Conservation (phyloP, 2,113 vertebrate species). For the Herpetotheres cachinnans region DNA sequence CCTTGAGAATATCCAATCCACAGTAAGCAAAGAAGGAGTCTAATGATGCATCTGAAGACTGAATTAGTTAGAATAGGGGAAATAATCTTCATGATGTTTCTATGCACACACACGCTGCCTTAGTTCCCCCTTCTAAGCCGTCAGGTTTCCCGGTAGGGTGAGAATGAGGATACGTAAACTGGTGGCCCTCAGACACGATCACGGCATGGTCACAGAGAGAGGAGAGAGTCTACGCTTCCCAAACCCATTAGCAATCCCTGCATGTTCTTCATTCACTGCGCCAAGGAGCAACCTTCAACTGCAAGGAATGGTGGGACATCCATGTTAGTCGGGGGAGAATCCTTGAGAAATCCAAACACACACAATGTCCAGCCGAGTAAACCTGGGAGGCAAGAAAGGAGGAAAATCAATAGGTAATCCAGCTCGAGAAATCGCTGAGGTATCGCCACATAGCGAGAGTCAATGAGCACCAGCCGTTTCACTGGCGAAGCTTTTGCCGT, state of each 20-base stretch:
- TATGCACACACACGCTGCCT: conserved; percentile 76
- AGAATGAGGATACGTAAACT: conserved; percentile 79
- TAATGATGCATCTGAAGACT: conserved; percentile 84
- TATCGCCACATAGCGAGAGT: conserved; percentile 68
- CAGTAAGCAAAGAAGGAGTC: conserved; percentile 87
- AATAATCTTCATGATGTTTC: conserved; percentile 94
- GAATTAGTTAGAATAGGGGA: conserved; percentile 82
- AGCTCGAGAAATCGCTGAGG: conserved; percentile 61
- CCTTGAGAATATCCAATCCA: conserved; percentile 92
- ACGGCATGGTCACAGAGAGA: conserved; percentile 91
- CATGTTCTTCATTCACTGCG: conserved; percentile 95
- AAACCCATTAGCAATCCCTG: conserved; percentile 89
- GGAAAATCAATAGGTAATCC: conserved; percentile 77
- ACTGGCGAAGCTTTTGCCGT: conserved; percentile 72
- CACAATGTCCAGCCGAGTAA: conserved; percentile 72
- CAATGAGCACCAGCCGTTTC: conserved; percentile 77
- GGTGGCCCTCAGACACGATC: conserved; percentile 83
- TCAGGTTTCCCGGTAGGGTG: conserved; percentile 81
- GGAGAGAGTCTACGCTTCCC: conserved; percentile 80
- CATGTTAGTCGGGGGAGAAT: conserved; percentile 88
- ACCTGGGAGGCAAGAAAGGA: conserved; percentile 79
- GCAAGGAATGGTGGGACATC: conserved; percentile 91
- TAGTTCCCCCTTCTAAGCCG: conserved; percentile 81
- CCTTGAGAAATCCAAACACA: conserved; percentile 87
- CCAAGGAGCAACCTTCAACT: conserved; percentile 88